Evolutionary conservation across 2,888 invertebrate genomes (phyloP).

Genomic region (Hermodice carunculata): DNA sequence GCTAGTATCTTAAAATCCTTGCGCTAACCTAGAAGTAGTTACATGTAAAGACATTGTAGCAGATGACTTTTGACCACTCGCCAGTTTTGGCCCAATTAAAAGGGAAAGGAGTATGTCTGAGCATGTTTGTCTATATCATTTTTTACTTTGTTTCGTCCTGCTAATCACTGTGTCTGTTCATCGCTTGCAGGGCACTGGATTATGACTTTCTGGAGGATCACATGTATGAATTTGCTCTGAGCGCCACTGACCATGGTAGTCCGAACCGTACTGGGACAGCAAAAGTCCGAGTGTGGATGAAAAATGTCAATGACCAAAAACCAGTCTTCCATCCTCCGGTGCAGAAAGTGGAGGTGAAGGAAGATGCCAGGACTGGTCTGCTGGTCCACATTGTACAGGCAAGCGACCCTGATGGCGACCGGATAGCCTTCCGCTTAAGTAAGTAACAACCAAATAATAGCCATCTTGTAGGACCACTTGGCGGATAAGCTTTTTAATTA

Average conservation of each 20-base stretch:
- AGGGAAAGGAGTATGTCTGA: too few species aligned
- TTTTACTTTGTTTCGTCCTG: too few species aligned
- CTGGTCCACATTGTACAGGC: conserved; percentile 96
- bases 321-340: conserved; percentile 72
- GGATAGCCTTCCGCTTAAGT: conserved; percentile 26
- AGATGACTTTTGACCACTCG: too few species aligned
- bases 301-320: conserved; percentile 97
- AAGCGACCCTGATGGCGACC: conserved; percentile 92
- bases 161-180: too few species aligned
- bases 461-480: too few species aligned
- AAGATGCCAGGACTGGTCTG: conserved; percentile 71
- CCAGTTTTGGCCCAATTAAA: too few species aligned
- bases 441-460: too few species aligned
- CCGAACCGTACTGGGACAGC: conserved; percentile 70
- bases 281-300: conserved; percentile 78
- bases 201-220: conserved; percentile 55
- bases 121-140: too few species aligned
- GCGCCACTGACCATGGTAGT: conserved; percentile 94
- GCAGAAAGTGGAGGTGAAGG: conserved; percentile 27
- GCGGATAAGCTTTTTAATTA: too few species aligned
- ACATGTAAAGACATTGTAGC: too few species aligned
- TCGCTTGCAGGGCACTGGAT: conserved; percentile 52
- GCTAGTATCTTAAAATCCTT: too few species aligned
- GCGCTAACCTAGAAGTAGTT: too few species aligned
- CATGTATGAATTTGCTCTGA: conserved; percentile 87